phyloP scores from a whole-genome alignment of 35 echinoderm and acorn worm species.

The Amphiura filiformis region DNA sequence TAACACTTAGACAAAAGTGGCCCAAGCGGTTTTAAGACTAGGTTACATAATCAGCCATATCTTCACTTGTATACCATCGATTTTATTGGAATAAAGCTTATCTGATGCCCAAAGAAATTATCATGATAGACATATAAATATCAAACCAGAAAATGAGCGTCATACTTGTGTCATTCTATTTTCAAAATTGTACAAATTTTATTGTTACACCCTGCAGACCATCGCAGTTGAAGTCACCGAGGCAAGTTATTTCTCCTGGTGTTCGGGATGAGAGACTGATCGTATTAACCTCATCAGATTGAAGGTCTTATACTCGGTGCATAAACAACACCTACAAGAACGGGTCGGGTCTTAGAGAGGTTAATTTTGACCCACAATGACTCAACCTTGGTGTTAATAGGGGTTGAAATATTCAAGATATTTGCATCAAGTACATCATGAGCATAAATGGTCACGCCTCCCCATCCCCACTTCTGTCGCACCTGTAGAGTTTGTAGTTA shows the following conservation, averaged over 20 bases:
- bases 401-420: background rate
- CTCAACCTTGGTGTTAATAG: background rate
- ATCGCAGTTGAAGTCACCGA: constrained; percentile 24
- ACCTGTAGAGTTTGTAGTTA: background rate
- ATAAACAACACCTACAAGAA: background rate
- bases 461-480: background rate
- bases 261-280: background rate
- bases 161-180: no score
- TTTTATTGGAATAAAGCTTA: no score
- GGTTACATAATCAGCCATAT: no score
- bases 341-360: background rate
- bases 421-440: background rate
- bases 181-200: no score
- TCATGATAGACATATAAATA: no score
- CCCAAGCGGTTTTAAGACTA: no score
- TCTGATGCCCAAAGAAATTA: no score
- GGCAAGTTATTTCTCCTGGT: background rate
- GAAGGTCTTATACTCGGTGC: background rate
- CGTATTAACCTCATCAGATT: background rate
- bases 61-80: no score
- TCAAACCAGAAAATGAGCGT: no score
- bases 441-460: background rate
- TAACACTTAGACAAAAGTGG: no score
- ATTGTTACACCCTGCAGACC: no score
- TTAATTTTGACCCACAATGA: background rate